Percentiles rank a stretch among this genome's conserved stretches.
phyloP scores from a whole-genome alignment of 1,140 invertebrate species.

The Drosophila azteca region DNA sequence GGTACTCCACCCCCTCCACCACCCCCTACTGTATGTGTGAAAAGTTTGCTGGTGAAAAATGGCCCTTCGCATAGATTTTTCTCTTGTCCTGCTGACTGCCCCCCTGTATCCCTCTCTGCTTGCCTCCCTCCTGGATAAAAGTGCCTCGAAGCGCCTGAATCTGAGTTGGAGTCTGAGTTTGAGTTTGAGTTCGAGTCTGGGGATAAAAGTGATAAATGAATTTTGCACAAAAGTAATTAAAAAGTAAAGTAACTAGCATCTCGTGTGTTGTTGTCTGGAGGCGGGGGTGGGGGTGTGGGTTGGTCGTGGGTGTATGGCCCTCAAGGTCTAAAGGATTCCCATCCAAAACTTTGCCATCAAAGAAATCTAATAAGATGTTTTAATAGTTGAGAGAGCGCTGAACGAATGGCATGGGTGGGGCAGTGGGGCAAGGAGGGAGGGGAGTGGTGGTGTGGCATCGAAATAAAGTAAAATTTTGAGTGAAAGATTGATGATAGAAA shows the following conservation, averaged over 20 bases:
- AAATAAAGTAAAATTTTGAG: conserved; percentile 61
- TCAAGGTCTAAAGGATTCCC: conserved; percentile 20
- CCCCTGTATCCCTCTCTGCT: too few species aligned
- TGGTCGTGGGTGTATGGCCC: neutral
- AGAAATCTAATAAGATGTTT: conserved; percentile 81
- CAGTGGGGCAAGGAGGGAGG: too few species aligned
- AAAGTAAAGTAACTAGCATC: conserved; percentile 80
- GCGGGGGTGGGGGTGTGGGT: too few species aligned
- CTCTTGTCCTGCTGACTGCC: neutral
- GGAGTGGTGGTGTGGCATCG: conserved; percentile 3
- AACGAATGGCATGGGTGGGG: conserved; percentile 20
- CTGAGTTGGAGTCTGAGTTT: conserved; percentile 47
- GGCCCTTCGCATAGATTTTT: conserved; percentile 73
- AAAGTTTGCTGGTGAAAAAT: conserved; percentile 80
- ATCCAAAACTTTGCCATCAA: conserved; percentile 70
- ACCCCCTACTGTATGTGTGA: conserved; percentile 23
- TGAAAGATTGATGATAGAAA: conserved; percentile 53
- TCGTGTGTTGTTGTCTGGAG: conserved; percentile 57
- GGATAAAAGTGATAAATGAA: conserved; percentile 82
- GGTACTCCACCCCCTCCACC: conserved; percentile 32
- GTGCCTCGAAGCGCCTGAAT: neutral
- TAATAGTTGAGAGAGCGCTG: conserved; percentile 61
- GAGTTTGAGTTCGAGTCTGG: conserved; percentile 64
- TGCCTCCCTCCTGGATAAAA: conserved; percentile 1
- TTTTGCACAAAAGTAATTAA: conserved; percentile 83